A percentile compares a stretch with the other conserved stretches of the same genome.
These are phyloP conservation scores for Drosophila ustulata DNA, from an alignment of 2,888 invertebrate genomes.

Conservation along the genomic window DNA sequence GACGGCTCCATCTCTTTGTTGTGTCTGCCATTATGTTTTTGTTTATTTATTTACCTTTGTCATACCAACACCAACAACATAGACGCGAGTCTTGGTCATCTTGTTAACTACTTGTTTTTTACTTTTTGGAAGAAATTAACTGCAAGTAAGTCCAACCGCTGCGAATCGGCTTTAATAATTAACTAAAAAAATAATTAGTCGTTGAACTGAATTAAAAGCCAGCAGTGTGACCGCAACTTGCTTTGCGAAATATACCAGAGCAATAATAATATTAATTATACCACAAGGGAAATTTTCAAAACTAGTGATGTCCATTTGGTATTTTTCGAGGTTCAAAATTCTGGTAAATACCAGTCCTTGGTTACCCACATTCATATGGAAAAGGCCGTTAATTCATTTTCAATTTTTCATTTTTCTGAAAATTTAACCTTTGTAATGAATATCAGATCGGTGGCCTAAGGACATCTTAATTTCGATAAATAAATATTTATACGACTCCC, in stretches of 20 bases:
- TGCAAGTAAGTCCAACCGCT: constrained; percentile 28
- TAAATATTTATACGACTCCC: too few relatives aligned
- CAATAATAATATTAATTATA: neutral
- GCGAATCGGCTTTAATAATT: constrained; percentile 28
- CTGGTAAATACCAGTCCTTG: too few relatives aligned
- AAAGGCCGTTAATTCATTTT: too few relatives aligned
- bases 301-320: neutral
- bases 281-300: neutral
- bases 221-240: neutral
- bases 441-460: too few relatives aligned
- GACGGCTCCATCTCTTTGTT: constrained; percentile 12
- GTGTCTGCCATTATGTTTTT: neutral
- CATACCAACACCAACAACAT: constrained; percentile 98
- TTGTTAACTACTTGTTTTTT: constrained; percentile 7
- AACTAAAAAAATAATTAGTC: constrained; percentile 40
- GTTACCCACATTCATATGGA: too few relatives aligned
- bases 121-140: neutral
- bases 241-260: neutral
- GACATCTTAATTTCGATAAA: too few relatives aligned
- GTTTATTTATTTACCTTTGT: constrained; percentile 89
- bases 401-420: too few relatives aligned
- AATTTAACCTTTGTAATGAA: too few relatives aligned
- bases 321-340: too few relatives aligned
- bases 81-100: constrained; percentile 87
- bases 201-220: constrained; percentile 23